These are phyloP conservation scores for Trematocara marginatum DNA, from an alignment of 2,113 vertebrate species.

Conservation along the genomic window DNA sequence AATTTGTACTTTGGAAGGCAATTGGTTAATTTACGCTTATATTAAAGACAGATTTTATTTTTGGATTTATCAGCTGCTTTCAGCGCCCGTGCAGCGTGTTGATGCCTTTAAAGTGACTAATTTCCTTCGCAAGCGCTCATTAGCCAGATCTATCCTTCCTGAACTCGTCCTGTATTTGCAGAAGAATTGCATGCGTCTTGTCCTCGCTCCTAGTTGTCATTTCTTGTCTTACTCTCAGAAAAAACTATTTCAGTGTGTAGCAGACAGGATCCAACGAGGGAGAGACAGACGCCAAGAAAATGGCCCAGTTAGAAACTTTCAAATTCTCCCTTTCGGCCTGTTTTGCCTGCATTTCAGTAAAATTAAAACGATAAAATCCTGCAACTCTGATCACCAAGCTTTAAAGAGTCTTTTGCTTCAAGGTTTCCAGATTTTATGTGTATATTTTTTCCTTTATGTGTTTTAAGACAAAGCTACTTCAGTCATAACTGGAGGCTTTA, in stretches of 20 bases:
- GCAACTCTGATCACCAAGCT: not conserved
- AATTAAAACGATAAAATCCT: not conserved
- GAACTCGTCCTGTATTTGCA: not conserved
- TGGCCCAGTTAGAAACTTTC: slow-evolving; percentile 1
- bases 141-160: slow-evolving; percentile 38
- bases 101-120: slow-evolving; percentile 29
- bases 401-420: not conserved
- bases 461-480: slow-evolving; percentile 9
- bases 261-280: not conserved
- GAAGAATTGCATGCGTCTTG: not conserved
- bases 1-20: not conserved
- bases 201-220: not conserved
- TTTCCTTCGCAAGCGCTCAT: slow-evolving; percentile 37
- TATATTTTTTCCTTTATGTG: not conserved
- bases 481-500: slow-evolving; percentile 14
- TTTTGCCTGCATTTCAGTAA: not conserved
- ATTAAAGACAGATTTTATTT: not conserved
- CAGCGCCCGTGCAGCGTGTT: not conserved
- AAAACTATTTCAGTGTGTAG: not conserved
- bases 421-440: not conserved
- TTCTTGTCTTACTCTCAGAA: not conserved
- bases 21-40: slow-evolving; percentile 19
- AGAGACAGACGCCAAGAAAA: not conserved
- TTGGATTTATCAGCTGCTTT: not conserved
- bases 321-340: not conserved